Conservation (phyloP, 2,888 invertebrate genomes). For the Lycocerus yunnanus region DNA sequence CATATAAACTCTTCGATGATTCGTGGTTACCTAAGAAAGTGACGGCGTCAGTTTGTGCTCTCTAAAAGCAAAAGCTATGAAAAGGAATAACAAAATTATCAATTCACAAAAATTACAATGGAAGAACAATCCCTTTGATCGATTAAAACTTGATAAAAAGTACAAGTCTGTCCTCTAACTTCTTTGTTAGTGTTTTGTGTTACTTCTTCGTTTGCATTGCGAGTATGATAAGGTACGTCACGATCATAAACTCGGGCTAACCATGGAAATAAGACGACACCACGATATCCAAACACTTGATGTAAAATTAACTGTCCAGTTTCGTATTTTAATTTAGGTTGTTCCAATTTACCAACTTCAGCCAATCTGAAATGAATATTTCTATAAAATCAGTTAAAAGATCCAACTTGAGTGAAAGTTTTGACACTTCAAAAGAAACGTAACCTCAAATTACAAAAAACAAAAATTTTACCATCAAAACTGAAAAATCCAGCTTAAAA, state of each 20-base stretch:
- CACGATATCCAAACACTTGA: constrained; percentile 95
- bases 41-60: constrained; percentile 97
- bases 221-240: constrained; percentile 67
- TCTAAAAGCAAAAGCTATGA: constrained; percentile 58
- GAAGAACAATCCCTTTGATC: constrained; percentile 96
- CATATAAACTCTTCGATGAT: constrained; percentile 91
- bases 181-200: constrained; percentile 72
- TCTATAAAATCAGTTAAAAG: background rate
- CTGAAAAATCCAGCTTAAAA: background rate
- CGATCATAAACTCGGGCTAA: constrained; percentile 93
- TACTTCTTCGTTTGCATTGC: constrained; percentile 48
- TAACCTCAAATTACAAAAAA: constrained; percentile 6
- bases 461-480: background rate
- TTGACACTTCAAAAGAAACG: constrained; percentile 1
- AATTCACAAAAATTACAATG: constrained; percentile 71
- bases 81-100: background rate
- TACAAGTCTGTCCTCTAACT: constrained; percentile 88
- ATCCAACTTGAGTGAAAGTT: background rate
- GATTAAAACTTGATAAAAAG: constrained; percentile 97
- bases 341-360: constrained; percentile 91
- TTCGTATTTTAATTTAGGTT: constrained; percentile 89
- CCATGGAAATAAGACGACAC: constrained; percentile 97
- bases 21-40: constrained; percentile 97
- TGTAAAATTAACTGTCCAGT: constrained; percentile 96
- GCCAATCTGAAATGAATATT: constrained; percentile 69